Evolutionary conservation across 2,888 invertebrate species (phyloP).

Genomic region (Archips xylosteana): DNA sequence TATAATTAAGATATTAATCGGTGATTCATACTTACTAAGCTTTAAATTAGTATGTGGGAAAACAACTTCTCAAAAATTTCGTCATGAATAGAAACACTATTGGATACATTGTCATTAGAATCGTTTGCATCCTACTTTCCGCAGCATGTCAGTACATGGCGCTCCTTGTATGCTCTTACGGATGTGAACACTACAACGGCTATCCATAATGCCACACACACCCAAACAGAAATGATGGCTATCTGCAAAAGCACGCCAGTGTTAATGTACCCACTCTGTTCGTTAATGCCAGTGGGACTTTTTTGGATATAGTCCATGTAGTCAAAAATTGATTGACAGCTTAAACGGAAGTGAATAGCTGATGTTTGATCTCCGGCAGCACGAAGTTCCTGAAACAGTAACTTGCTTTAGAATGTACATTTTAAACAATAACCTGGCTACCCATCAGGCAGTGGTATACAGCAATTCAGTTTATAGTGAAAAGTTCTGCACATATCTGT

Average conservation of each 20-base stretch:
- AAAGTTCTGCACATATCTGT: too few species aligned
- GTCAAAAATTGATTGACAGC: conserved; percentile 91
- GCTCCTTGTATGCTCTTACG: conserved; percentile 79
- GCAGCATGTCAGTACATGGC: conserved; percentile 77
- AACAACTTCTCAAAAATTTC: neutral
- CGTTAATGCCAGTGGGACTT: conserved; percentile 85
- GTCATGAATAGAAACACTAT: neutral
- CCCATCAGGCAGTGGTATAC: too few species aligned
- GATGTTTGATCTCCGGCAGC: conserved; percentile 85
- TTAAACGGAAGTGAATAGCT: conserved; percentile 87
- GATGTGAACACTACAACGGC: conserved; percentile 81
- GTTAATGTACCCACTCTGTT: conserved; percentile 88
- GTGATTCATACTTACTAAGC: too few species aligned
- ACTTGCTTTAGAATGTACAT: neutral
- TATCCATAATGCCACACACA: conserved; percentile 85
- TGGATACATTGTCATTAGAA: neutral
- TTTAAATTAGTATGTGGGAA: neutral
- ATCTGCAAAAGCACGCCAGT: conserved; percentile 89
- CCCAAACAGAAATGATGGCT: conserved; percentile 87
- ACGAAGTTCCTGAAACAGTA: conserved; percentile 69
- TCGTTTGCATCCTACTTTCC: conserved; percentile 61
- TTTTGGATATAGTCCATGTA: conserved; percentile 94
- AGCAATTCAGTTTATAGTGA: too few species aligned
- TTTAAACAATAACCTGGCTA: too few species aligned
- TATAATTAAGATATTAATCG: neutral